Conservation (phyloP, 2,797 vertebrate species). For the Argya squamiceps region DNA sequence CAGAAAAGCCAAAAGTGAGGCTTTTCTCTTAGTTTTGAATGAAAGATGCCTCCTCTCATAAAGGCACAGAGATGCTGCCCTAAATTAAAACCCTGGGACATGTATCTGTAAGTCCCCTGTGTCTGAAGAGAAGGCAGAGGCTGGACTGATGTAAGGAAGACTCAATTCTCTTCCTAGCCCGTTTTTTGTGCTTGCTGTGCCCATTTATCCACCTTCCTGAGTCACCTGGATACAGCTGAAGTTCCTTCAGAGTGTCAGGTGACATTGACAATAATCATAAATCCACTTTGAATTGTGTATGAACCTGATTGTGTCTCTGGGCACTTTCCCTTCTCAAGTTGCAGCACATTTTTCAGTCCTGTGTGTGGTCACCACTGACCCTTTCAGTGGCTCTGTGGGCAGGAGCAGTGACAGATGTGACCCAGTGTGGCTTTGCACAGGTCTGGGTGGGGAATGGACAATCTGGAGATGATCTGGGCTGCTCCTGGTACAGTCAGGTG, state of each 20-base stretch:
- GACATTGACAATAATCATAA: neutral
- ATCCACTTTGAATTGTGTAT: neutral
- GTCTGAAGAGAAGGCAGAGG: neutral
- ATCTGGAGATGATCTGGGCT: neutral
- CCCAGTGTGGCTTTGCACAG: neutral
- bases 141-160: neutral
- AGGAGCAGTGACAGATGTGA: neutral
- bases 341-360: neutral
- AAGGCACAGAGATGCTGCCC: neutral
- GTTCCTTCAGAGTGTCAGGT: neutral
- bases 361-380: neutral
- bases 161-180: neutral
- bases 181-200: neutral
- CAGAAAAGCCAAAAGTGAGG: neutral
- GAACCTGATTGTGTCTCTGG: neutral
- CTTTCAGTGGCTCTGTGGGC: neutral
- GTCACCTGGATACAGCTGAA: neutral
- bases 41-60: neutral
- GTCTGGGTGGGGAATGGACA: neutral
- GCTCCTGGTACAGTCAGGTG: neutral
- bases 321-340: neutral
- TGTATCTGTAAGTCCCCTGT: neutral
- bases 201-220: neutral
- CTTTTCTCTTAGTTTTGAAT: neutral
- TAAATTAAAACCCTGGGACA: neutral